These are phyloP conservation scores for Arvicanthis niloticus DNA, from an alignment of 2,113 vertebrate genomes.

Conservation along the genomic window DNA sequence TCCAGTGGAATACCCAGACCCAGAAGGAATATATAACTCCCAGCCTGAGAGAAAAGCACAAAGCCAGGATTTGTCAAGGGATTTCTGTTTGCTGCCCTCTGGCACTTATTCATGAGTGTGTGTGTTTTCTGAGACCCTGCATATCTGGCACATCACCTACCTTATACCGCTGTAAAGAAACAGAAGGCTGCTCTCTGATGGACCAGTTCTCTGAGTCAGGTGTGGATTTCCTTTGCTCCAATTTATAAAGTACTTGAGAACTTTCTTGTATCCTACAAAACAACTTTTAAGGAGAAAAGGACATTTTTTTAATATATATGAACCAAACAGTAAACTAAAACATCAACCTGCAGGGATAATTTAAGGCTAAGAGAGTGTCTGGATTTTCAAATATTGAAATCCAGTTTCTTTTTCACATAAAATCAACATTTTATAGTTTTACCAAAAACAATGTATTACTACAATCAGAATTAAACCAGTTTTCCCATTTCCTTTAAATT, in stretches of 20 bases:
- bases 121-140: not conserved
- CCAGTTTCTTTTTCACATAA: constrained; percentile 53
- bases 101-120: not conserved
- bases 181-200: constrained; percentile 76
- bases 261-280: constrained; percentile 95
- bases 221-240: constrained; percentile 86
- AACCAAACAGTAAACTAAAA: constrained; percentile 50
- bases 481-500: constrained; percentile 38
- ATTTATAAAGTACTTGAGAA: constrained; percentile 91
- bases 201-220: constrained; percentile 70
- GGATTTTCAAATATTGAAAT: constrained; percentile 26
- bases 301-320: not conserved
- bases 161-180: constrained; percentile 89
- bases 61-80: not conserved
- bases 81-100: constrained; percentile 1
- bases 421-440: constrained; percentile 50
- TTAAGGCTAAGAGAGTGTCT: not conserved
- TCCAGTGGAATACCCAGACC: not conserved
- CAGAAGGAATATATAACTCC: not conserved
- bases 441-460: constrained; percentile 38
- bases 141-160: constrained; percentile 79
- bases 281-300: constrained; percentile 86
- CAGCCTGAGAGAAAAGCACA: not conserved
- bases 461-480: constrained; percentile 57
- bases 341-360: not conserved